Conservation (phyloP, 2,797 vertebrate genomes). For the Cyclopterus lumpus region DNA sequence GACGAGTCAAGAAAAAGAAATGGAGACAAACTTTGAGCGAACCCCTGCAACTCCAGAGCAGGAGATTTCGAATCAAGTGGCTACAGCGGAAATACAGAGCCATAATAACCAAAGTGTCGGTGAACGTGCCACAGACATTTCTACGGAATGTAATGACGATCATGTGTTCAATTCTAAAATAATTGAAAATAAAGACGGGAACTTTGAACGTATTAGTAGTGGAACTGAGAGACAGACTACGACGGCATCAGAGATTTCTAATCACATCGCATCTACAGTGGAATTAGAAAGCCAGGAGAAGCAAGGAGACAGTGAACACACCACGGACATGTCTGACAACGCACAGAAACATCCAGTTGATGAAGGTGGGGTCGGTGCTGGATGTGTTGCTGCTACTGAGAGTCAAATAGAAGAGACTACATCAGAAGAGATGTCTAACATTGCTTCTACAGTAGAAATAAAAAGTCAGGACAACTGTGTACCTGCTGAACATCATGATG, state of each 20-base stretch:
- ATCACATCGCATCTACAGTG: constrained; percentile 13
- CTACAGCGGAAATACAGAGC: constrained; percentile 32
- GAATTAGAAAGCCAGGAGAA: constrained; percentile 29
- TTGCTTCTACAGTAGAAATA: constrained; percentile 17
- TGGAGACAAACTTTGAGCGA: neutral
- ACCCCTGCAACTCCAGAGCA: constrained; percentile 14
- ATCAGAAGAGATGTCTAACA: constrained; percentile 19
- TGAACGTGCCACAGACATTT: constrained; percentile 17
- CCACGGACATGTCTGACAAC: neutral
- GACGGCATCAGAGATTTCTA: constrained; percentile 3
- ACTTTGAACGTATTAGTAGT: neutral
- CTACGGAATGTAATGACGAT: constrained; percentile 12
- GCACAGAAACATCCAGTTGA: constrained; percentile 3
- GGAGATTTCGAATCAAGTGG: constrained; percentile 16
- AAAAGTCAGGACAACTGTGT: constrained; percentile 26
- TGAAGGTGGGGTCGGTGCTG: constrained; percentile 9
- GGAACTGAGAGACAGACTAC: constrained; percentile 1
- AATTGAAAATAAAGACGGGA: constrained; percentile 24
- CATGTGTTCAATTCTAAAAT: constrained; percentile 1
- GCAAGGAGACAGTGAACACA: constrained; percentile 20
- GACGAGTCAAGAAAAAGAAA: constrained; percentile 19
- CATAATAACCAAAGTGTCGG: constrained; percentile 21
- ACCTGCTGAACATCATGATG: constrained; percentile 7
- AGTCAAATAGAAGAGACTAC: constrained; percentile 24
- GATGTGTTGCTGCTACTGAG: constrained; percentile 18